Evolutionary conservation across 2,113 vertebrate species (phyloP), one percentile per base, ranked within the genome.

Genomic region (Triplophysa dalaica): DNA sequence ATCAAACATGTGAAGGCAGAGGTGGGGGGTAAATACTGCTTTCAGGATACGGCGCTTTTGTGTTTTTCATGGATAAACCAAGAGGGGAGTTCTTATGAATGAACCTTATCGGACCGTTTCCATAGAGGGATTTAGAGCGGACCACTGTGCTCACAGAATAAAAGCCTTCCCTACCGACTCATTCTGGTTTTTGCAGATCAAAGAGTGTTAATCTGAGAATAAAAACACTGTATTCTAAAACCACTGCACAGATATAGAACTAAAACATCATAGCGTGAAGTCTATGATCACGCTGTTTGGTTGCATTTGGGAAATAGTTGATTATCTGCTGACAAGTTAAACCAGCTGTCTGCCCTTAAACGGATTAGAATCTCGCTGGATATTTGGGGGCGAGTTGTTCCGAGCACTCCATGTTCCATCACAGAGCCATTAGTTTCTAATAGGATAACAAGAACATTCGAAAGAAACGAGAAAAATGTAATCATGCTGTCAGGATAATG

Each of bases 21-120:
- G 4, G 43, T 43, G 12, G 66, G 38, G 21, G 14, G 5, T 48
- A 14, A 61, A 16, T 67, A 64, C 76, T 63, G 19, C 2, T 38
- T 13, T 33, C 54, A 50, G 29, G 63, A 78, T 75, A 66, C 56
- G 78, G 78, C 62, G 76, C 77, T 48, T 77, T 56, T 68, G 33
- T 48, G 54, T 10, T 29, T 56, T 62, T 52, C 33, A 63, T 56
- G 70, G 67, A 72, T 74, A 68, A 80, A 54, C 56, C n/a, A 77
- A 41, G 70, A 33, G 79, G 81, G 11, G 64, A 16, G 26, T 16
- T 75, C 29, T 54, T 65, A 54, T 83, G 84, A 84, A 86, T 80
- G 82, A 88, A 86, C 82, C 87, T 86, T 83, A 82, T 83, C 54
- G 45, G 70, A 50, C 60, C 45, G 17, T 29, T 17, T 12, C 41